phyloP scores from a whole-genome alignment of 2,113 vertebrate species.

The Gulo gulo region DNA sequence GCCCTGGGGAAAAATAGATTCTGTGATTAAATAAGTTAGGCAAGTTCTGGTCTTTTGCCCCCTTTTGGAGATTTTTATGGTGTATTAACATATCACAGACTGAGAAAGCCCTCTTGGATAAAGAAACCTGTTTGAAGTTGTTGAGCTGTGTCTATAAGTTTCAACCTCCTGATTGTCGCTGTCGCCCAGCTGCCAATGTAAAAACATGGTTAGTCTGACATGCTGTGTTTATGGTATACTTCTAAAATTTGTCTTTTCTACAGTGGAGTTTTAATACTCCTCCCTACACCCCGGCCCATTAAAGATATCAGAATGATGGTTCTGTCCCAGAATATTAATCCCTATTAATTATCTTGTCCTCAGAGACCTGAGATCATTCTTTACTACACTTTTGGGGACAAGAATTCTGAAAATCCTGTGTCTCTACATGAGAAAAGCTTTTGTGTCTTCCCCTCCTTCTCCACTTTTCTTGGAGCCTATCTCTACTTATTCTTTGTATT shows the following conservation, averaged over 20 bases:
- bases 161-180: neutral
- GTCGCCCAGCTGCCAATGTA: neutral
- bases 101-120: neutral
- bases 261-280: neutral
- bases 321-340: neutral
- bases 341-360: neutral
- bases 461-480: neutral
- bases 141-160: neutral
- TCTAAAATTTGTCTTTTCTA: neutral
- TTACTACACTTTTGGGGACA: neutral
- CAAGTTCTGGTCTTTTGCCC: neutral
- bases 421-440: constrained; percentile 4
- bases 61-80: constrained; percentile 3
- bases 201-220: neutral
- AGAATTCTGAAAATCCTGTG: constrained; percentile 29
- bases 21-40: constrained; percentile 1
- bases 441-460: constrained; percentile 14
- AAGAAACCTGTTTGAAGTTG: neutral
- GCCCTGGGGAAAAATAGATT: neutral
- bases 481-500: constrained; percentile 28
- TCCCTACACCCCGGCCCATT: neutral
- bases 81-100: neutral
- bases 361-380: neutral
- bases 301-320: neutral
- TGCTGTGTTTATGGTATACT: neutral